phyloP scores from a whole-genome alignment of 2,113 vertebrate genomes.

The Mirounga angustirostris region DNA sequence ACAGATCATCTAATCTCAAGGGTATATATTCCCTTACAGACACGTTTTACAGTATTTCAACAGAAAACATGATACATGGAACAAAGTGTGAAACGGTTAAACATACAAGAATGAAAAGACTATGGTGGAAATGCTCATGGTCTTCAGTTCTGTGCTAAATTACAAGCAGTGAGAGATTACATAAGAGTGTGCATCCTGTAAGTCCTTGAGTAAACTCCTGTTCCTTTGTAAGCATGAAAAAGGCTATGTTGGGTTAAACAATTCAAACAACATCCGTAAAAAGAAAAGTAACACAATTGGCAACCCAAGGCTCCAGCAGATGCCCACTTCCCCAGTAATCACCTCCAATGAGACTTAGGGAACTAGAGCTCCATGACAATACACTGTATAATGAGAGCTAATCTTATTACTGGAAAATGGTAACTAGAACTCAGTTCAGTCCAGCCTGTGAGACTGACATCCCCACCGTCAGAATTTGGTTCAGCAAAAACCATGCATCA shows the following conservation, averaged over 20 bases:
- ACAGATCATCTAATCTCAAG: background rate
- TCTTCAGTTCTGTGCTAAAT: background rate
- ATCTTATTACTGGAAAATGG: background rate
- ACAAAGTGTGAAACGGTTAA: constrained; percentile 24
- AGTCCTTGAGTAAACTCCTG: background rate
- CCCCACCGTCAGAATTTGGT: background rate
- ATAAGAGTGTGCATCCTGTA: background rate
- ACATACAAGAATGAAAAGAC: background rate
- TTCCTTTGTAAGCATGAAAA: background rate
- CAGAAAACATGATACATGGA: background rate
- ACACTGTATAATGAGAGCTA: background rate
- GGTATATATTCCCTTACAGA: background rate
- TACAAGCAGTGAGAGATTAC: background rate
- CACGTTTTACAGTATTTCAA: background rate
- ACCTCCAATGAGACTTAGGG: background rate
- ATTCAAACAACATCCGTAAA: background rate
- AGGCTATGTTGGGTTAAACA: background rate
- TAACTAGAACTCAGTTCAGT: constrained; percentile 46
- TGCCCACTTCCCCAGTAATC: background rate
- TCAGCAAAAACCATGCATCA: constrained; percentile 63
- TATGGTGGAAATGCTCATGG: background rate
- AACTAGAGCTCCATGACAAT: background rate
- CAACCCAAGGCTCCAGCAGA: background rate
- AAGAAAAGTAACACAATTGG: background rate
- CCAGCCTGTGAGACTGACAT: background rate